A percentile compares a stretch with the other conserved stretches of the same genome.
Evolutionary conservation across 2,888 invertebrate genomes (phyloP).

Genomic region (Elgonia sp.): DNA sequence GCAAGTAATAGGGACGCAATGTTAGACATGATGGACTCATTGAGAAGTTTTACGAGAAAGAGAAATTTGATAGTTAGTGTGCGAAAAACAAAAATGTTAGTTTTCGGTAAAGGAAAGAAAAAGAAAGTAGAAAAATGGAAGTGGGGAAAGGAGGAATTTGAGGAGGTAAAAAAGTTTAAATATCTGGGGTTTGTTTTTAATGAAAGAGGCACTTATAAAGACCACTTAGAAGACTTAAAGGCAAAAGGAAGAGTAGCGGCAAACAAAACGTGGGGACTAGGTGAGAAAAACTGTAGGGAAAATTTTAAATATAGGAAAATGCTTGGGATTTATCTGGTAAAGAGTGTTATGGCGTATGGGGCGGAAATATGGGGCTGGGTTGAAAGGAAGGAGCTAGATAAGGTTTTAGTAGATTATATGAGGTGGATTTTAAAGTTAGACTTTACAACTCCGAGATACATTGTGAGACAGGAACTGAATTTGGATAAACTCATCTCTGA

Average conservation of each 20-base stretch:
- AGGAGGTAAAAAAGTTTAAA: not conserved
- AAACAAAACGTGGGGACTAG: constrained; percentile 3
- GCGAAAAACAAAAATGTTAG: not conserved
- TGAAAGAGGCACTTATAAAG: not conserved
- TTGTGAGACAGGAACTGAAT: constrained; percentile 6
- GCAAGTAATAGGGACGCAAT: not conserved
- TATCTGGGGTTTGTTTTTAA: constrained; percentile 2
- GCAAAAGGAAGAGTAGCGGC: not conserved
- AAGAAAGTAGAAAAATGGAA: not conserved
- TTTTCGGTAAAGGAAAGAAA: not conserved
- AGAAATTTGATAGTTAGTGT: not conserved
- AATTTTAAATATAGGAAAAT: constrained; percentile 17
- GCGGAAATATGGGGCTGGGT: not conserved
- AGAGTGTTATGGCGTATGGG: not conserved
- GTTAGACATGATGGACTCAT: not conserved
- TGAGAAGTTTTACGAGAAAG: not conserved
- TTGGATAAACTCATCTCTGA: not conserved
- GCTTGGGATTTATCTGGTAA: not conserved
- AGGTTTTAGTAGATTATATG: constrained; percentile 4
- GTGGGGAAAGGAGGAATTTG: not conserved
- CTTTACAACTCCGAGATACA: not conserved
- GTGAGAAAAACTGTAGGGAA: not conserved
- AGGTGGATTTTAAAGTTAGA: constrained; percentile 4
- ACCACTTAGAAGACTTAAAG: not conserved
- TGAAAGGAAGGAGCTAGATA: not conserved